Percentiles rank a stretch among this genome's conserved stretches.
These are phyloP conservation scores for Bergia sp. DNA, from an alignment of 92 coral and sea anemone genomes.

Conservation along the genomic window DNA sequence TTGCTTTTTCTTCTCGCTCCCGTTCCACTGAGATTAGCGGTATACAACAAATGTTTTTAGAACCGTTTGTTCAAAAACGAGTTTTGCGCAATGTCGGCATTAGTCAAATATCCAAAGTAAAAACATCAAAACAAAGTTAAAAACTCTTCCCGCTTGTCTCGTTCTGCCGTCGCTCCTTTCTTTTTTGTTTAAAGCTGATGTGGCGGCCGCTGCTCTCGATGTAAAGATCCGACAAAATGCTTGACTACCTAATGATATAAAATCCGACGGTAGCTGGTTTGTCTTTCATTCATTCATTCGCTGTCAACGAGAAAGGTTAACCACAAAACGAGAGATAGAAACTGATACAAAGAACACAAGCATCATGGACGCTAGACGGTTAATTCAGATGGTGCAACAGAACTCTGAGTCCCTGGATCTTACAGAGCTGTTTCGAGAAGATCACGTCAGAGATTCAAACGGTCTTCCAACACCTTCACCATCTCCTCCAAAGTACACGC, in stretches of 20 bases:
- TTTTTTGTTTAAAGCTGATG: background rate
- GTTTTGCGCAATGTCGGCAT: background rate
- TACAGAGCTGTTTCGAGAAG: conserved; percentile 22
- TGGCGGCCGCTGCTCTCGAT: background rate
- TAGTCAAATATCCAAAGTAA: background rate
- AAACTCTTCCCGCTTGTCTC: background rate
- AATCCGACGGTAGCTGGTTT: background rate
- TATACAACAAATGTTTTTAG: too few species aligned
- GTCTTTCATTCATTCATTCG: background rate
- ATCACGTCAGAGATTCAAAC: background rate
- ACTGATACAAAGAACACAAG: background rate
- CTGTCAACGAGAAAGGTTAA: background rate
- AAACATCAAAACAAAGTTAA: background rate
- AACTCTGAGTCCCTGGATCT: conserved; percentile 29
- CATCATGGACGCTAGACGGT: conserved; percentile 28
- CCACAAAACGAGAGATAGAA: background rate
- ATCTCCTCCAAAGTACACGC: conserved; percentile 12
- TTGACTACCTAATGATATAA: background rate
- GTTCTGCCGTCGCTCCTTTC: background rate
- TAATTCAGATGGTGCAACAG: conserved; percentile 23
- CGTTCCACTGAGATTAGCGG: too few species aligned
- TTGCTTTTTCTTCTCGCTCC: too few species aligned
- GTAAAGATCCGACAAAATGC: background rate
- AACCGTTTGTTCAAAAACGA: too few species aligned
- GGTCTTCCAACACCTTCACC: background rate